A percentile compares a stretch with the other conserved stretches of the same genome.
phyloP scores from a whole-genome alignment of 2,888 invertebrate genomes.

The Melieria picta region DNA sequence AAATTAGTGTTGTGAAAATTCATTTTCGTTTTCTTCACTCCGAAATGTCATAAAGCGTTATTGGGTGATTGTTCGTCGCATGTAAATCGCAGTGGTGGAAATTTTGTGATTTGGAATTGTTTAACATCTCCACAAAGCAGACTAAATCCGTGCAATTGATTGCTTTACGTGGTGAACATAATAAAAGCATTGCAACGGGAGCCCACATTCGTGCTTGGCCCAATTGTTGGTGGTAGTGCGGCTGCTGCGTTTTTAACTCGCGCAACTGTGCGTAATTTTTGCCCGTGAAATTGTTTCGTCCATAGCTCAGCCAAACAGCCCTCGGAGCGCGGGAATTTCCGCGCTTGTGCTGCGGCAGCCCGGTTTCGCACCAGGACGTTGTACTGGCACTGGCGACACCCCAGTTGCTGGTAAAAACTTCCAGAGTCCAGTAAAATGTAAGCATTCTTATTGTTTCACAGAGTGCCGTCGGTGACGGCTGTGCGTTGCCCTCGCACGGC shows the following conservation, averaged over 20 bases:
- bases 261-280: conserved; percentile 29
- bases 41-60: conserved; percentile 49
- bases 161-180: no score
- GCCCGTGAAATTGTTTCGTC: conserved; percentile 29
- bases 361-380: background rate
- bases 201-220: no score
- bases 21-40: conserved; percentile 39
- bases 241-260: no score
- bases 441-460: background rate
- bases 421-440: conserved; percentile 9
- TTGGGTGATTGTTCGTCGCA: conserved; percentile 37
- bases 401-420: conserved; percentile 2
- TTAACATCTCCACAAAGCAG: no score
- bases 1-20: conserved; percentile 40
- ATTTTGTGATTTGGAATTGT: conserved; percentile 12
- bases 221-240: no score
- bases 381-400: background rate
- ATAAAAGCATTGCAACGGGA: no score
- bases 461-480: background rate
- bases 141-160: no score
- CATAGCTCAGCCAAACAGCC: conserved; percentile 40
- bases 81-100: conserved; percentile 36
- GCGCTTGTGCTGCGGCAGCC: conserved; percentile 12
- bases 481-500: conserved; percentile 8
- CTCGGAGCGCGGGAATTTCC: conserved; percentile 52